Base-by-base conservation (phyloP, 2,888 invertebrate species). In the Agrochola circellaris region DNA sequence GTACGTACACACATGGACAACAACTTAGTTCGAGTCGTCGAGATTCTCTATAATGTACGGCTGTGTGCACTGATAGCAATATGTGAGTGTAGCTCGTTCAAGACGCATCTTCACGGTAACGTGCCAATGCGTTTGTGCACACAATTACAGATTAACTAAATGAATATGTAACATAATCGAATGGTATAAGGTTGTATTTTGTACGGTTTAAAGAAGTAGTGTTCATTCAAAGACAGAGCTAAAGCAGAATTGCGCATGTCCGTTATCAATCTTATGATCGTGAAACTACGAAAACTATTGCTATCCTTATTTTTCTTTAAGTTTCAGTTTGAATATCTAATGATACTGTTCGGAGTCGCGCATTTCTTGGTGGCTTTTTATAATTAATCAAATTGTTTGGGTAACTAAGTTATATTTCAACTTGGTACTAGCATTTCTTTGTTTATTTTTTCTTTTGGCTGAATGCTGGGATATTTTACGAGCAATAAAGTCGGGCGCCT, bases 271-370 rank as follows among this genome's bases (percentile, higher is more conserved):
- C 92, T 93, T 91, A 87, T 87, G 89, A 91, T 92, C 90, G 90
- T 91, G 91, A 91, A 94, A 95, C 93, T 93, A 94, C 90, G 93
- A 94, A 92, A 95, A 94, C 94, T 96, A 95, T 93, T 92, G 94
- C 93, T 88, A 90, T 96, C 96, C 95, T 94, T 95, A 93, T 95
- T 95, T 91, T 93, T 88, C 93, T 90, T 90, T 84, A 92, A 93
- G 90, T 94, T 94, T 92, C 88, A 82, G 85, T 87, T 87, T 87
- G 42, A 77, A 68, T 34, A 26, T 79, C 38, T 51, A 38, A 81
- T 76, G 69, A 64, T 71, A 75, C 26, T 51, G 61, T 70, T 73
- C 38, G 45, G 68, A 77, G 75, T 60, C 58, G 56, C 66, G 65
- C 64, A 61, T 77, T 69, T 75, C 72, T 83, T 67, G 30, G 54